Evolutionary conservation across 2,888 invertebrate species (phyloP).

Genomic region (Congeria kusceri): DNA sequence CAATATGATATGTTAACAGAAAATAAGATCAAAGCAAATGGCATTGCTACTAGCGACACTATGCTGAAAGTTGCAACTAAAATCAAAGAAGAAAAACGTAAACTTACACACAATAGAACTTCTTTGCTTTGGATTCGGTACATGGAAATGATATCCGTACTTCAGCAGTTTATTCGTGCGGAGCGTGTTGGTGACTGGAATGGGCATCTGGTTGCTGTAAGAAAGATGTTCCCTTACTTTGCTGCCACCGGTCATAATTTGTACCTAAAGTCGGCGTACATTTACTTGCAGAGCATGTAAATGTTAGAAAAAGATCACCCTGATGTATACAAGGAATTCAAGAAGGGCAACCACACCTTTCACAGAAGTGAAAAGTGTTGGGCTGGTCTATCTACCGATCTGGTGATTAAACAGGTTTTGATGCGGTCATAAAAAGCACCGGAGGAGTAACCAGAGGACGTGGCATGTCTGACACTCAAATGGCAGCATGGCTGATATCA

Average conservation of each 20-base stretch:
- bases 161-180: slow-evolving; percentile 62
- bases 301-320: neutral
- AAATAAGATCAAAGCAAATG: neutral
- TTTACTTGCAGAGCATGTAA: slow-evolving; percentile 51
- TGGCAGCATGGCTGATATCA: neutral
- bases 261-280: slow-evolving; percentile 38
- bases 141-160: slow-evolving; percentile 66
- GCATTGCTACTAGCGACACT: neutral
- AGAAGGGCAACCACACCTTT: slow-evolving; percentile 5
- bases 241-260: neutral
- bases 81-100: neutral
- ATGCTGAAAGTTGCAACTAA: neutral
- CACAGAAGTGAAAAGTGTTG: slow-evolving; percentile 15
- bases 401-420: slow-evolving; percentile 24
- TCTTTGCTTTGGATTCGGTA: slow-evolving; percentile 63
- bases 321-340: neutral
- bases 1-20: neutral
- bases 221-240: neutral
- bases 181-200: slow-evolving; percentile 53
- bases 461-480: slow-evolving; percentile 49
- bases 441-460: slow-evolving; percentile 46
- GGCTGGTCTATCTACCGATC: slow-evolving; percentile 31
- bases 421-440: slow-evolving; percentile 28
- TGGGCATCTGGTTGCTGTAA: slow-evolving; percentile 4
- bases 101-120: slow-evolving; percentile 17